Percentiles rank a stretch among this genome's conserved stretches.
These are phyloP conservation scores for Mystacornis crossleyi DNA, from an alignment of 2,113 vertebrate genomes.

Conservation along the genomic window DNA sequence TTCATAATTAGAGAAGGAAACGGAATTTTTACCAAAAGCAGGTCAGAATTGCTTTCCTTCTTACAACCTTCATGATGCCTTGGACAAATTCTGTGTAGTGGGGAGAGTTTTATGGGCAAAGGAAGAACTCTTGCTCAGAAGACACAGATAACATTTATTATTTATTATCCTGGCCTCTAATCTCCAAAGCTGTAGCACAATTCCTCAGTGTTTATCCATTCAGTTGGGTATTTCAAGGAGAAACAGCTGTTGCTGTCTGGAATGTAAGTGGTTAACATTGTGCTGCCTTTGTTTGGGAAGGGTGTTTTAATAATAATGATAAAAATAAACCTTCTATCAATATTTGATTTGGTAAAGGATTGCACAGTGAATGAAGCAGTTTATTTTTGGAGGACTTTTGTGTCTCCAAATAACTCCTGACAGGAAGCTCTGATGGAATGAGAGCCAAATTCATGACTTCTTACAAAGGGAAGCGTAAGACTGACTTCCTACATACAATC, in stretches of 20 bases:
- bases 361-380: background rate
- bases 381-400: background rate
- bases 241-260: background rate
- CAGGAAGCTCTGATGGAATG: constrained; percentile 12
- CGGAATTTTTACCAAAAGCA: background rate
- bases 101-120: background rate
- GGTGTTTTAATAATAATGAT: background rate
- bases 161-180: background rate
- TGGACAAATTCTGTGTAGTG: background rate
- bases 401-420: constrained; percentile 22
- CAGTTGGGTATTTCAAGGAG: background rate
- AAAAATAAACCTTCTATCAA: background rate
- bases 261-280: background rate
- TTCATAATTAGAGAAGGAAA: background rate
- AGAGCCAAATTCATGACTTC: constrained; percentile 29
- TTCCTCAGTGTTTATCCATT: background rate
- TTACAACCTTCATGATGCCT: background rate
- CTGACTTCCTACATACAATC: constrained; percentile 49
- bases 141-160: background rate
- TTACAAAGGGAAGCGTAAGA: constrained; percentile 30
- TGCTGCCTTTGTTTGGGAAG: background rate
- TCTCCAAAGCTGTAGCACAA: background rate
- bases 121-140: background rate
- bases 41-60: background rate
- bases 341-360: background rate